A percentile compares a stretch with the other conserved stretches of the same genome.
These are phyloP conservation scores for Eurois occulta DNA, from an alignment of 2,888 invertebrate species.

Conservation along the genomic window DNA sequence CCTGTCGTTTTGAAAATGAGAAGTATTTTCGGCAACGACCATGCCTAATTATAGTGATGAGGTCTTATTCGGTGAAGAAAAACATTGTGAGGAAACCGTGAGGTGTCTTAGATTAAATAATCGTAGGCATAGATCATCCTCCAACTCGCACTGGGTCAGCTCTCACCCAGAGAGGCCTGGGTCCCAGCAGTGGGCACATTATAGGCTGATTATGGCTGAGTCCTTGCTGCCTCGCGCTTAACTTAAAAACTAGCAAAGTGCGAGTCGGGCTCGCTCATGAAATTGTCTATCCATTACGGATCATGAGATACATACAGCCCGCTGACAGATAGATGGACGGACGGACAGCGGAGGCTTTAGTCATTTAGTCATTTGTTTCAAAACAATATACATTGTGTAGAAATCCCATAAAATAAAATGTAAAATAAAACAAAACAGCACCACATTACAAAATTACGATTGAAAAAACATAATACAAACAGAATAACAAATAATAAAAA, in stretches of 20 bases:
- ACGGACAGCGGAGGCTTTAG: too few relatives aligned
- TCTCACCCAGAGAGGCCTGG: neutral
- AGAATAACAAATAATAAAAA: too few relatives aligned
- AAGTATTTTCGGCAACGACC: constrained; percentile 14
- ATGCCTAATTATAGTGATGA: neutral
- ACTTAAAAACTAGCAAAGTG: neutral
- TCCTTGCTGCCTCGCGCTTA: neutral
- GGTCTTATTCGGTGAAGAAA: neutral
- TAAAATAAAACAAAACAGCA: too few relatives aligned
- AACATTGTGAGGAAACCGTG: neutral
- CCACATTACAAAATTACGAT: too few relatives aligned
- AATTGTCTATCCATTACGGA: too few relatives aligned
- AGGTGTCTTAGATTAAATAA: neutral
- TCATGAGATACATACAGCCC: too few relatives aligned
- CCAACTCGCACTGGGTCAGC: neutral
- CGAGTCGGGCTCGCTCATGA: too few relatives aligned
- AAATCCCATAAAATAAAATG: too few relatives aligned
- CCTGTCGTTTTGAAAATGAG: constrained; percentile 20
- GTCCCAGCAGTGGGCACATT: neutral
- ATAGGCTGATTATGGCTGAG: neutral
- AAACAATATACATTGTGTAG: too few relatives aligned
- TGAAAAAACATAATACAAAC: too few relatives aligned
- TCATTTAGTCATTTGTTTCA: too few relatives aligned
- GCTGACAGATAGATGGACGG: too few relatives aligned
- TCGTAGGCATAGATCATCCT: neutral